These are phyloP conservation scores for Sebastes minor DNA, from an alignment of 2,797 vertebrate species.

Conservation along the genomic window DNA sequence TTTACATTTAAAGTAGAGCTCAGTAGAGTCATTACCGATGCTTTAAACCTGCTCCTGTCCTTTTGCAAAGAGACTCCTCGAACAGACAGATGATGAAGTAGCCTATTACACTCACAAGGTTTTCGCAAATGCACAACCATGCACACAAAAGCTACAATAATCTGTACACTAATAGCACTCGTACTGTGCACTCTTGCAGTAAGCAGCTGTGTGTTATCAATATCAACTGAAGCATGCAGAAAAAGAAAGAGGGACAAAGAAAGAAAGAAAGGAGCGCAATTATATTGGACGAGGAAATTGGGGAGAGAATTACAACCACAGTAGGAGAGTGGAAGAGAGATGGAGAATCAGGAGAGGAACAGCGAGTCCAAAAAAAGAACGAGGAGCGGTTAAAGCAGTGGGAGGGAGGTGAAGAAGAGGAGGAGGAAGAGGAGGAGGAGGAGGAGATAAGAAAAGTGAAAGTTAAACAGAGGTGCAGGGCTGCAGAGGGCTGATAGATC, in stretches of 20 bases:
- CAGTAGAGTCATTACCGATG: not conserved
- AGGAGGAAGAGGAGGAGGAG: slow-evolving; percentile 37
- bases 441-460: slow-evolving; percentile 43
- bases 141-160: not conserved
- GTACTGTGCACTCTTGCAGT: too few species aligned
- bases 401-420: slow-evolving; percentile 68
- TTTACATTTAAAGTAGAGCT: slow-evolving; percentile 40
- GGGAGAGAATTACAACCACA: not conserved
- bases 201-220: too few species aligned
- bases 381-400: slow-evolving; percentile 59
- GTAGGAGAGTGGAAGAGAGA: not conserved
- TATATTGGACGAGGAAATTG: not conserved
- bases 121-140: too few species aligned
- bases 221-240: not conserved
- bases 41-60: slow-evolving; percentile 18
- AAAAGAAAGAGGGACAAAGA: not conserved
- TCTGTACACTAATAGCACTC: too few species aligned
- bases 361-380: slow-evolving; percentile 46
- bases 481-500: slow-evolving; percentile 19
- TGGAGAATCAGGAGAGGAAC: slow-evolving; percentile 22
- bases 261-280: not conserved
- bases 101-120: too few species aligned
- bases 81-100: too few species aligned
- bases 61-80: slow-evolving; percentile 19
- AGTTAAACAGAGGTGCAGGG: slow-evolving; percentile 40